These are phyloP conservation scores for Stercorarius parasiticus DNA, from an alignment of 2,113 vertebrate genomes.

Conservation along the genomic window DNA sequence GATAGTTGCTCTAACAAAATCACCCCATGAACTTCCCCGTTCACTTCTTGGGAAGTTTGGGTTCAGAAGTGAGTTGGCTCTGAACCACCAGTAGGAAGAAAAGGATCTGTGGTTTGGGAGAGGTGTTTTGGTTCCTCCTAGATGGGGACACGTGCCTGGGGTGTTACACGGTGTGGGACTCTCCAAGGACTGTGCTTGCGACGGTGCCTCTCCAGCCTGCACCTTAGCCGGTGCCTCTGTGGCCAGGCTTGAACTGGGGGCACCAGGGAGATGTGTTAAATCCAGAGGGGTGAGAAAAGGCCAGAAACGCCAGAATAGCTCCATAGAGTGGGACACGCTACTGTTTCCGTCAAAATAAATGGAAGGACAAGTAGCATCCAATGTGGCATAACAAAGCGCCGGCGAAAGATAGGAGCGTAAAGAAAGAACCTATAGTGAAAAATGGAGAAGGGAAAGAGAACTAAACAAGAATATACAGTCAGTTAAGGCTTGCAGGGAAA, in stretches of 20 bases:
- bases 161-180: not conserved
- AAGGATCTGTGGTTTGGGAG: not conserved
- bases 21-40: not conserved
- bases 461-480: slow-evolving; percentile 68
- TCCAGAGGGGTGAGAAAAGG: not conserved
- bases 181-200: accelerated
- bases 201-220: not conserved
- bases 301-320: not conserved
- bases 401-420: not conserved
- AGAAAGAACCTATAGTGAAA: slow-evolving; percentile 65
- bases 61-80: not conserved
- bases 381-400: slow-evolving; percentile 47
- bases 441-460: slow-evolving; percentile 56
- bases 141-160: accelerated
- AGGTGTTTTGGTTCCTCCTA: not conserved
- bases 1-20: not conserved
- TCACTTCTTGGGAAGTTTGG: not conserved
- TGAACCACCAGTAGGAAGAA: not conserved
- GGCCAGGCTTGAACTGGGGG: accelerated
- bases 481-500: slow-evolving; percentile 69
- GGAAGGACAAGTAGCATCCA: slow-evolving; percentile 58
- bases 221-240: accelerated
- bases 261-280: not conserved
- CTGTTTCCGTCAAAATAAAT: not conserved
- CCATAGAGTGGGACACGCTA: not conserved